phyloP scores from a whole-genome alignment of 2,113 vertebrate genomes.

The Erythrocercus mccallii region DNA sequence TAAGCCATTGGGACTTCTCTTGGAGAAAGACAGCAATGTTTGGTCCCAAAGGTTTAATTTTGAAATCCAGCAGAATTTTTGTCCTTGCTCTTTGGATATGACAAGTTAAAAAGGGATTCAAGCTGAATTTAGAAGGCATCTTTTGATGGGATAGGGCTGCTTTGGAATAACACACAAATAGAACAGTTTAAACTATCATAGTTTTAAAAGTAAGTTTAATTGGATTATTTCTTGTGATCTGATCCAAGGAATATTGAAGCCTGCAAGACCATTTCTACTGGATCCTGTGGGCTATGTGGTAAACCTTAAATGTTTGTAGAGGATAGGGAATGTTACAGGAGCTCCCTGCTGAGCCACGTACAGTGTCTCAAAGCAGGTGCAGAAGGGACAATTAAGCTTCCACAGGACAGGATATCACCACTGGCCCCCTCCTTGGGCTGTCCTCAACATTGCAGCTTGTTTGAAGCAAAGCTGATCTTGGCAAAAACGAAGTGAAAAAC shows the following conservation, averaged over 20 bases:
- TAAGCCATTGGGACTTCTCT: not conserved
- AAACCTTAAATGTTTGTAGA: not conserved
- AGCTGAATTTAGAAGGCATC: not conserved
- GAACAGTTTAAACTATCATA: not conserved
- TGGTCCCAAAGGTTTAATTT: conserved; percentile 47
- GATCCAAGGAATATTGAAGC: not conserved
- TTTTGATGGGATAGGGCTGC: not conserved
- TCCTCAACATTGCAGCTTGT: not conserved
- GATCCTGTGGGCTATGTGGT: not conserved
- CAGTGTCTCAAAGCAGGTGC: not conserved
- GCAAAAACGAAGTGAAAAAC: not conserved
- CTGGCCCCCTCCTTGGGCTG: not conserved
- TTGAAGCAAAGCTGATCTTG: not conserved
- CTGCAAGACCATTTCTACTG: not conserved
- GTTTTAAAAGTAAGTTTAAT: not conserved
- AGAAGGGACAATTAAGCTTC: not conserved
- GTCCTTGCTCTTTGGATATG: not conserved
- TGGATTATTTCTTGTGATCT: not conserved
- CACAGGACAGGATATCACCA: not conserved
- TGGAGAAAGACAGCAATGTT: conserved; percentile 11
- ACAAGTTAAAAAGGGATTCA: not conserved
- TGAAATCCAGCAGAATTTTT: conserved; percentile 15
- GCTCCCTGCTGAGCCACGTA: not conserved
- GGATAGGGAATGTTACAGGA: not conserved
- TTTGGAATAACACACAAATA: not conserved